A percentile compares a stretch with the other conserved stretches of the same genome.
Evolutionary conservation across 1,140 invertebrate species (phyloP).

Genomic region (Pogonomyrmex barbatus): DNA sequence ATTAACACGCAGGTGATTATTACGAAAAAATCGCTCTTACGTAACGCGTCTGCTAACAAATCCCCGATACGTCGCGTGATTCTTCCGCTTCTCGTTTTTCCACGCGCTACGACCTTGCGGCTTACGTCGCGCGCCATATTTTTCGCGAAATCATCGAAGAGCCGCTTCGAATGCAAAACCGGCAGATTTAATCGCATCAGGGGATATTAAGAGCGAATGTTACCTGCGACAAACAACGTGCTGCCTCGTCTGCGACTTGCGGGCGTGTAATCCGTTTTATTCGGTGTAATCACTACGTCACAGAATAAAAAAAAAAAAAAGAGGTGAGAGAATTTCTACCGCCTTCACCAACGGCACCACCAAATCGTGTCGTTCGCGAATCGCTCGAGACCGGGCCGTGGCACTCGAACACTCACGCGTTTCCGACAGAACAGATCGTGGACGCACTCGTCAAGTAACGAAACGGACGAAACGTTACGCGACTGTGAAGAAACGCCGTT

Average conservation of each 20-base stretch:
- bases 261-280: conserved; percentile 67
- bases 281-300: conserved; percentile 63
- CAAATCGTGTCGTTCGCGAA: neutral
- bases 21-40: neutral
- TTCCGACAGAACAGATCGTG: neutral
- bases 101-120: conserved; percentile 19
- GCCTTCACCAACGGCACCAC: neutral
- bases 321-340: neutral
- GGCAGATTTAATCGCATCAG: conserved; percentile 67
- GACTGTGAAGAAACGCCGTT: neutral
- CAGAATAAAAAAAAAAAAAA: conserved; percentile 38
- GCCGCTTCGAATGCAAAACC: conserved; percentile 22
- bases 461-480: neutral
- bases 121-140: conserved; percentile 17
- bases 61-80: conserved; percentile 44
- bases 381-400: neutral
- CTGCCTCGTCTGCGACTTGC: conserved; percentile 1
- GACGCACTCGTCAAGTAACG: neutral
- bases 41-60: conserved; percentile 3
- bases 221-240: conserved; percentile 51
- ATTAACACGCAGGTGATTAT: neutral
- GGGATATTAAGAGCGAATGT: conserved; percentile 48
- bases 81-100: conserved; percentile 5
- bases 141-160: neutral
- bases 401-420: conserved; percentile 21